These are phyloP conservation scores for Nomia melanderi DNA, from an alignment of 1,140 invertebrate genomes.

Conservation along the genomic window DNA sequence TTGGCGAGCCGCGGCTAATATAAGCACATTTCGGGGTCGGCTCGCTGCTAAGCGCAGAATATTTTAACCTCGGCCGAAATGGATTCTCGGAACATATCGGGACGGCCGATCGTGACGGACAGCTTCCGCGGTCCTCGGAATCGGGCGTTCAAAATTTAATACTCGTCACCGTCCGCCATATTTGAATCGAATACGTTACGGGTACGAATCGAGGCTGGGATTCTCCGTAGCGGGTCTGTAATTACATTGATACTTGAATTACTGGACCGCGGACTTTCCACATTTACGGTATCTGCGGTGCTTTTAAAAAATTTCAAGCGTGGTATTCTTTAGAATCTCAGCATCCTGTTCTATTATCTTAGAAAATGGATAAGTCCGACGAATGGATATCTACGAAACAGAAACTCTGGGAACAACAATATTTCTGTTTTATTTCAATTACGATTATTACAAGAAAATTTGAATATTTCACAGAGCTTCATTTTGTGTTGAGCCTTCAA, in stretches of 20 bases:
- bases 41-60: slow-evolving; percentile 15
- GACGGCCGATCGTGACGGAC: slow-evolving; percentile 43
- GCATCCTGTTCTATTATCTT: too few relatives aligned
- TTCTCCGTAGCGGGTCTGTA: not conserved
- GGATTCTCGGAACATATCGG: slow-evolving; percentile 52
- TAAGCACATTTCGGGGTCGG: slow-evolving; percentile 47
- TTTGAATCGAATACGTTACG: slow-evolving; percentile 7
- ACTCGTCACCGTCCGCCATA: not conserved
- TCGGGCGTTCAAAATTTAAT: slow-evolving; percentile 37
- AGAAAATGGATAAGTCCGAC: too few relatives aligned
- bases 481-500: too few relatives aligned
- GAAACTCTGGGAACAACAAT: too few relatives aligned
- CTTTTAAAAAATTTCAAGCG: too few relatives aligned
- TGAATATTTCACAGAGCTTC: too few relatives aligned
- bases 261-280: not conserved
- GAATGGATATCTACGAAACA: too few relatives aligned
- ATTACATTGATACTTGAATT: slow-evolving; percentile 15
- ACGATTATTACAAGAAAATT: too few relatives aligned
- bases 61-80: slow-evolving; percentile 45
- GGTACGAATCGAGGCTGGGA: not conserved
- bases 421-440: too few relatives aligned
- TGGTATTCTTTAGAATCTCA: too few relatives aligned
- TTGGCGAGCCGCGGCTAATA: slow-evolving; percentile 68
- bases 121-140: slow-evolving; percentile 46
- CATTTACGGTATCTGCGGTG: too few relatives aligned